A percentile compares a stretch with the other conserved stretches of the same genome.
Evolutionary conservation across 2,113 vertebrate genomes (phyloP).

Genomic region (Morone chrysops): DNA sequence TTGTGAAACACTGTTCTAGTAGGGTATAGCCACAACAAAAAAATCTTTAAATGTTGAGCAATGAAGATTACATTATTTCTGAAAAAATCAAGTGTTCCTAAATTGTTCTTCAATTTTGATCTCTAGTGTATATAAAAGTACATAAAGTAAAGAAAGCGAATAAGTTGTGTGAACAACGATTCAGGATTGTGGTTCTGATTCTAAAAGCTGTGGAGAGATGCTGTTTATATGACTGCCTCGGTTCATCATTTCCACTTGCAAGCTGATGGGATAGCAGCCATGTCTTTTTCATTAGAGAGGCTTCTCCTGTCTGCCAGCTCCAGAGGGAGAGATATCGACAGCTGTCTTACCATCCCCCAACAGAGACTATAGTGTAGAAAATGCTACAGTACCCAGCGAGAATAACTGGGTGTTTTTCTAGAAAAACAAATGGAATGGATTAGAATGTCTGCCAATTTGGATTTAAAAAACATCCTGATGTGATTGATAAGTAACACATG

Average conservation of each 20-base stretch:
- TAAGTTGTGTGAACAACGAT: neutral
- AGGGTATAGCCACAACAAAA: too few species aligned
- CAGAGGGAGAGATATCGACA: constrained; percentile 43
- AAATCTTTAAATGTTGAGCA: too few species aligned
- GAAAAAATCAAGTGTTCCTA: too few species aligned
- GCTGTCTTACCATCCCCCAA: constrained; percentile 53
- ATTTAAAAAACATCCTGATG: neutral
- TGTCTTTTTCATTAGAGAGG: constrained; percentile 42
- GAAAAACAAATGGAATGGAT: neutral
- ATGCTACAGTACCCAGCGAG: neutral
- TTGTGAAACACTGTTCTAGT: too few species aligned
- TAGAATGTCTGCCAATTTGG: neutral
- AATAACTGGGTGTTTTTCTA: neutral
- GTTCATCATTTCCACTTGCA: constrained; percentile 12
- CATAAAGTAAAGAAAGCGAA: neutral
- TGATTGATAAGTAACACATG: neutral
- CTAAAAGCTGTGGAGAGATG: neutral
- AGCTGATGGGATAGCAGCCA: constrained; percentile 27
- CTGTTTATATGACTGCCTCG: neutral
- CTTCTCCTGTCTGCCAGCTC: constrained; percentile 36
- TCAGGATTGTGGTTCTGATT: neutral
- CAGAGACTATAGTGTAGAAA: constrained; percentile 3
- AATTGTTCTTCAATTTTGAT: too few species aligned
- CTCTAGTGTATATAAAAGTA: too few species aligned
- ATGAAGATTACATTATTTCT: too few species aligned